Evolutionary conservation across 2,797 vertebrate species (phyloP), one percentile per base, ranked within the genome.

Genomic region (Xenentodon cancila): DNA sequence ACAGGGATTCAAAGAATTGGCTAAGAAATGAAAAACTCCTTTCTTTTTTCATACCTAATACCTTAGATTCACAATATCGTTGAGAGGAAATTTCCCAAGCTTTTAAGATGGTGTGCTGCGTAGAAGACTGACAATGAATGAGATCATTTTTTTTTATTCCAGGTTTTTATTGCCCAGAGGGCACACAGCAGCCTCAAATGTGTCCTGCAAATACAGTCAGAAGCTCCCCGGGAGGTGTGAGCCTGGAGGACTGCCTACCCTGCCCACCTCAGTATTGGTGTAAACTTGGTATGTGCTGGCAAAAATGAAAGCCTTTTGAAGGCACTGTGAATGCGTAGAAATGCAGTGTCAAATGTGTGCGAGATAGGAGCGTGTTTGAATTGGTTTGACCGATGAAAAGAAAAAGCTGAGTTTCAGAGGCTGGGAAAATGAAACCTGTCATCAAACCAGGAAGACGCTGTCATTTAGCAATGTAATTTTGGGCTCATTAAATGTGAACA

Each of bases 141-240:
- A 18, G 37, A 8, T 9, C 52, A 6, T 66, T 68, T 22, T 66
- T 68, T 22, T 53, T 76, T 49, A 30, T 64, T 51, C 6, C 56
- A 99, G 97, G 96, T 21, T 95, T 94, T 78, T 98, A 94, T 82
- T 98, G 97, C 69, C 91, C 90, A 2, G 94, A 94, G 52, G 96
- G 96, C 2, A 87, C 94, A 18, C 89, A 90, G 56, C 71, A 81
- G 8, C 91, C 96, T 34, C 62, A 54, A 7, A 58, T 76, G 0
- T 98, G 96, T 73, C 96, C 96, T 59, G 85, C 79, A 62, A 93
- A 97, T 67, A 97, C 95, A 0, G 17, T 95, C 34, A 88, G 92
- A 32, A 81, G 60, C 42, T 68, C 71, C 0, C 78, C 93, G 1
- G 95, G 96, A 57, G 96, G 94, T 68, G 83, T 68, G 5, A 86